phyloP scores from a whole-genome alignment of 2,797 vertebrate species.

The Sebastiscus albofasciatus region DNA sequence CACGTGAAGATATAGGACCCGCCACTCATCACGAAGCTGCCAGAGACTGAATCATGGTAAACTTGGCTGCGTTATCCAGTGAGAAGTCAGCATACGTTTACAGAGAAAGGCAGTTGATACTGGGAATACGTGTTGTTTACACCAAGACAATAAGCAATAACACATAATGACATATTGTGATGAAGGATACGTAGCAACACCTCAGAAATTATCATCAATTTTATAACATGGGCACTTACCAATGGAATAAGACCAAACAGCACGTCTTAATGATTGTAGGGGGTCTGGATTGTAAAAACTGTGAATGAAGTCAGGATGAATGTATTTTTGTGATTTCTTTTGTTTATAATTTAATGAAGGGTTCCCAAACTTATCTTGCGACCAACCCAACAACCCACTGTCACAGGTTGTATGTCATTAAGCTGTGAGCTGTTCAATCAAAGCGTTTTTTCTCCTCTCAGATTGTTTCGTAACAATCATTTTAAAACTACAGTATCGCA shows the following conservation, averaged over 20 bases:
- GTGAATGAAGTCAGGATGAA: slow-evolving; percentile 3
- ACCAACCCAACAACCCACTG: background rate
- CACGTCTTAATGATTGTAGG: background rate
- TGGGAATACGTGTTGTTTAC: background rate
- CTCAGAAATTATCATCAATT: background rate
- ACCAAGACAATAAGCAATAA: background rate
- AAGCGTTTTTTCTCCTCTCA: background rate
- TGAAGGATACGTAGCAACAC: background rate
- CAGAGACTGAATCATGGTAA: slow-evolving; percentile 5
- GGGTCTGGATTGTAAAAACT: background rate
- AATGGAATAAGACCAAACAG: background rate
- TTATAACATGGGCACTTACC: background rate
- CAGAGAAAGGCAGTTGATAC: background rate
- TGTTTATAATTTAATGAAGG: background rate
- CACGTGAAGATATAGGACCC: background rate
- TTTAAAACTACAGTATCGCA: background rate
- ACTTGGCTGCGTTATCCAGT: slow-evolving; percentile 10
- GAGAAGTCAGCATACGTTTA: slow-evolving; percentile 25
- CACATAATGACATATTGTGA: background rate
- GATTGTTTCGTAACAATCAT: background rate
- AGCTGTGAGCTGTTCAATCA: background rate
- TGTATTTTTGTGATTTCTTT: background rate
- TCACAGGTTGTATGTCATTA: background rate
- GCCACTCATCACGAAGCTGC: background rate
- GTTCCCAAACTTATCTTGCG: background rate